Percentiles rank a stretch among this genome's conserved stretches.
These are phyloP conservation scores for Cosmorhoe ocellata DNA, from an alignment of 2,888 invertebrate genomes.

Conservation along the genomic window DNA sequence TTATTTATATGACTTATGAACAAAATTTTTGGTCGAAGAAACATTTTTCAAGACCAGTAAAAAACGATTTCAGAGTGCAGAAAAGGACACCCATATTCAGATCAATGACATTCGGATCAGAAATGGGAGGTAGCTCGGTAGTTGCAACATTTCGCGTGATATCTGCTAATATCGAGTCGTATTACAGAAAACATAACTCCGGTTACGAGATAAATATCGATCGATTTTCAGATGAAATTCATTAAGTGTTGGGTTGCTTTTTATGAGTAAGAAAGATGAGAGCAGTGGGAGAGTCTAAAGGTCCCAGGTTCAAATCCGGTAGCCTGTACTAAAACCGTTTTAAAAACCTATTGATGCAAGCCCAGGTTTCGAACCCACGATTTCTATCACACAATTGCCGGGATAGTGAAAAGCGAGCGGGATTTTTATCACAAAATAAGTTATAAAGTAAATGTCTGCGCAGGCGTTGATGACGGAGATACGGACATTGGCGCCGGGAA, in stretches of 20 bases:
- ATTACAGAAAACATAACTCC: conserved; percentile 16
- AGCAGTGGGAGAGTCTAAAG: not conserved
- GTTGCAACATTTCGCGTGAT: conserved; percentile 10
- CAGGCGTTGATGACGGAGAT: conserved; percentile 61
- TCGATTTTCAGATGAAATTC: conserved; percentile 16
- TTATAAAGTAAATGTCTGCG: conserved; percentile 48
- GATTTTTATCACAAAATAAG: conserved; percentile 48
- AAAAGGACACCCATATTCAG: not conserved
- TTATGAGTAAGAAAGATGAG: conserved; percentile 15
- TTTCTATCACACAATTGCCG: not conserved
- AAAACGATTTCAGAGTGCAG: too few species aligned
- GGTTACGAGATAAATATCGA: conserved; percentile 8
- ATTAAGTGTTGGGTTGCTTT: conserved; percentile 20
- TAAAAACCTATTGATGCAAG: too few species aligned
- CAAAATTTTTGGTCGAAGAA: too few species aligned
- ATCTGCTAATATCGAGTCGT: conserved; percentile 9
- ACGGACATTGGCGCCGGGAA: conserved; percentile 41
- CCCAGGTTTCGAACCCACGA: too few species aligned
- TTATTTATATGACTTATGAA: too few species aligned
- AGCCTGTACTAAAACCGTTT: conserved; percentile 10
- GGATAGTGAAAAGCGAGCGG: conserved; percentile 39
- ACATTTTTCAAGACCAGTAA: too few species aligned
- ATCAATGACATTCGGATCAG: not conserved
- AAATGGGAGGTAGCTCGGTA: not conserved
- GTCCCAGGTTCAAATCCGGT: conserved; percentile 1